Percentiles rank a stretch among this genome's conserved stretches.
Conservation (phyloP, 2,888 invertebrate species). For the Sipha maydis region DNA sequence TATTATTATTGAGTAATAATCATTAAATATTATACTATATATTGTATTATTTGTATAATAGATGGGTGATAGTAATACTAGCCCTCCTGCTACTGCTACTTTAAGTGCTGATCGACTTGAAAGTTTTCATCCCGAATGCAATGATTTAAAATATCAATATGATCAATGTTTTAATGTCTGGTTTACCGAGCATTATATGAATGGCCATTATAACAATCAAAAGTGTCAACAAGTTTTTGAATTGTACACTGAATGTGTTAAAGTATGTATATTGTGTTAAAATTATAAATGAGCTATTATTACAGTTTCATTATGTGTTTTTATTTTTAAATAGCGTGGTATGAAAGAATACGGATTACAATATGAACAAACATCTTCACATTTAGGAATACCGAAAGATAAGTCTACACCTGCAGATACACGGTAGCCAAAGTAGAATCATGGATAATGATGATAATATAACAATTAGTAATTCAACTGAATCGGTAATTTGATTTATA, state of each 20-base stretch:
- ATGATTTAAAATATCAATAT: conserved; percentile 45
- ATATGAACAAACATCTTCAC: conserved; percentile 10
- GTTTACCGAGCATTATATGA: conserved; percentile 56
- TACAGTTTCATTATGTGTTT: neutral
- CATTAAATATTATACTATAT: neutral
- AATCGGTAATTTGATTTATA: neutral
- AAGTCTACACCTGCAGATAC: neutral
- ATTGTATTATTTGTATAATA: conserved; percentile 16
- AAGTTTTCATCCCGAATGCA: conserved; percentile 52
- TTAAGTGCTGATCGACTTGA: conserved; percentile 28
- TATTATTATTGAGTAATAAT: neutral
- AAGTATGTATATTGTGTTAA: conserved; percentile 1
- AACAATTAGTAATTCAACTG: neutral
- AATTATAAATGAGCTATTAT: neutral
- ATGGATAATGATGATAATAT: conserved; percentile 12
- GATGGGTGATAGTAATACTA: conserved; percentile 54
- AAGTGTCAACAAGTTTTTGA: conserved; percentile 32
- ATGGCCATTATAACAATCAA: conserved; percentile 41
- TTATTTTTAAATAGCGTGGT: conserved; percentile 35
- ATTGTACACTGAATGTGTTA: conserved; percentile 39
- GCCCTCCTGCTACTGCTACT: neutral
- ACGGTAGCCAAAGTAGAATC: neutral
- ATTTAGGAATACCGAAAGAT: neutral
- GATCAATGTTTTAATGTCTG: conserved; percentile 49
- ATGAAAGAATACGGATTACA: conserved; percentile 57